Evolutionary conservation across 2,888 invertebrate species (phyloP).

Genomic region (Andrena dorsata): DNA sequence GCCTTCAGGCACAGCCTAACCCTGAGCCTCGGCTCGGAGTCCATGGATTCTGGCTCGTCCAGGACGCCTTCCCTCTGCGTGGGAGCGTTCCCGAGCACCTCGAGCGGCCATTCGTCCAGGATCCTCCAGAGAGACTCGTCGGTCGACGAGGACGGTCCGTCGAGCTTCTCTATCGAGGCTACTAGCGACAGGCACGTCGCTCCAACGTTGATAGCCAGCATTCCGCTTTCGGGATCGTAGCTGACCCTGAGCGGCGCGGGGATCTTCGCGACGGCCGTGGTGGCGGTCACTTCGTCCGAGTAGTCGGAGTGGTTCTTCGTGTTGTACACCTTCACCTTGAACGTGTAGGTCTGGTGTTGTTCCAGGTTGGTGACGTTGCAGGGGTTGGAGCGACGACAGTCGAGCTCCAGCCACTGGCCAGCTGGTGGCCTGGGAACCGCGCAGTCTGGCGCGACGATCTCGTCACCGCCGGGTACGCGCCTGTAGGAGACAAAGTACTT

Average conservation of each 20-base stretch:
- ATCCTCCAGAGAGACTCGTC: slow-evolving; percentile 88
- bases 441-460: slow-evolving; percentile 88
- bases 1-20: slow-evolving; percentile 93
- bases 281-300: slow-evolving; percentile 93
- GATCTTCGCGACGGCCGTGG: slow-evolving; percentile 94
- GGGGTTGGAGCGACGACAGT: slow-evolving; percentile 94
- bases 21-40: slow-evolving; percentile 88
- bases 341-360: slow-evolving; percentile 94
- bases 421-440: slow-evolving; percentile 87
- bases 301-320: slow-evolving; percentile 95
- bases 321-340: slow-evolving; percentile 96
- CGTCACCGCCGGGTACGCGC: slow-evolving; percentile 88
- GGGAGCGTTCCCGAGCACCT: slow-evolving; percentile 89
- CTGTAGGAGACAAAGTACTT: slow-evolving; percentile 95
- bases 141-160: slow-evolving; percentile 86
- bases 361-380: slow-evolving; percentile 95
- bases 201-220: slow-evolving; percentile 92
- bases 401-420: slow-evolving; percentile 92
- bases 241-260: slow-evolving; percentile 93
- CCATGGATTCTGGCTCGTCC: slow-evolving; percentile 87
- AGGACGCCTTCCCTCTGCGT: slow-evolving; percentile 90
- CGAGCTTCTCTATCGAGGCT: slow-evolving; percentile 91
- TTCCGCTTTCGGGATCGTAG: slow-evolving; percentile 92
- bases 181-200: slow-evolving; percentile 92
- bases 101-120: slow-evolving; percentile 90